Percentiles rank a stretch among this genome's conserved stretches.
These are phyloP conservation scores for Cremastinae sp. DNA, from an alignment of 2,888 invertebrate genomes.

Conservation along the genomic window DNA sequence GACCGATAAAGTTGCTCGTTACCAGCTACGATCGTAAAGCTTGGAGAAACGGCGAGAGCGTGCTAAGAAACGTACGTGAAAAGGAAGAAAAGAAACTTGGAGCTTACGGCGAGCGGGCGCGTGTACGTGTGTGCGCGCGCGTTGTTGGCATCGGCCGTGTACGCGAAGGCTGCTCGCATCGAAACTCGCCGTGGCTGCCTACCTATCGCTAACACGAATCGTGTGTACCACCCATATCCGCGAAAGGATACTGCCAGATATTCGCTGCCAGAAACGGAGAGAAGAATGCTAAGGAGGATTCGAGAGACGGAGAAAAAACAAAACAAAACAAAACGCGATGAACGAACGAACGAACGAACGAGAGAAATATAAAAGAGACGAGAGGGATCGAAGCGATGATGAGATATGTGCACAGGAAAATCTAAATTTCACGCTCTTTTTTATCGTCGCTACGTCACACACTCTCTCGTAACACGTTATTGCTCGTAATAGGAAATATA, in stretches of 20 bases:
- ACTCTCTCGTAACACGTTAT: too few species aligned
- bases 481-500: constrained; percentile 51
- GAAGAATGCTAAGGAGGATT: neutral
- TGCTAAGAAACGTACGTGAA: constrained; percentile 34
- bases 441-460: constrained; percentile 62
- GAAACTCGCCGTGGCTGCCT: constrained; percentile 32
- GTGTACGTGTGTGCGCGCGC: constrained; percentile 1
- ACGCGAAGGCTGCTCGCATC: neutral
- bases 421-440: constrained; percentile 54
- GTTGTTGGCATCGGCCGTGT: neutral
- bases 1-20: constrained; percentile 66
- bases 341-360: neutral
- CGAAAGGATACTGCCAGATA: constrained; percentile 27
- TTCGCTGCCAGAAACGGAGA: constrained; percentile 21
- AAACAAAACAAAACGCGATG: constrained; percentile 3
- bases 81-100: constrained; percentile 14
- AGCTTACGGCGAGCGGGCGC: neutral
- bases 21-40: constrained; percentile 61
- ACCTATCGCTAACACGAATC: constrained; percentile 51
- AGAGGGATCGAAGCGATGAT: neutral
- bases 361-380: neutral
- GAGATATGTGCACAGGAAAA: constrained; percentile 2
- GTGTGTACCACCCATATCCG: constrained; percentile 37
- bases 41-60: constrained; percentile 44
- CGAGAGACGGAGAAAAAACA: neutral